Evolutionary conservation across 2,888 invertebrate genomes (phyloP).

Genomic region (Mythimna albipuncta): DNA sequence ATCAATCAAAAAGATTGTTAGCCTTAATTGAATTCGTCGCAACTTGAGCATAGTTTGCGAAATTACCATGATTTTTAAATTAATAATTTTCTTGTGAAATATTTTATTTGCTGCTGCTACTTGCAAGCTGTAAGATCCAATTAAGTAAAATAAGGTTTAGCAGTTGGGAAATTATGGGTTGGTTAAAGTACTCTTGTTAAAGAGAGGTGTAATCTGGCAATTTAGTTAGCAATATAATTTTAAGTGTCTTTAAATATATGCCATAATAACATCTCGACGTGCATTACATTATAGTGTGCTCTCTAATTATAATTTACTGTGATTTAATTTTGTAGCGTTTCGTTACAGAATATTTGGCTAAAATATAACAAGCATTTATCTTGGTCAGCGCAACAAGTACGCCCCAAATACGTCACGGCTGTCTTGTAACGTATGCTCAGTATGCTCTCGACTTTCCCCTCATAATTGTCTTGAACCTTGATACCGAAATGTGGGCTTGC

Average conservation of each 20-base stretch:
- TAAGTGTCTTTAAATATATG: neutral
- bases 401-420: constrained; percentile 41
- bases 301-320: neutral
- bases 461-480: constrained; percentile 60
- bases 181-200: neutral
- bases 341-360: neutral
- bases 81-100: neutral
- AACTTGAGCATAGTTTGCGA: constrained; percentile 1
- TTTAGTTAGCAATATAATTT: neutral
- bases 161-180: neutral
- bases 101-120: neutral
- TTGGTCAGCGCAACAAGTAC: constrained; percentile 41
- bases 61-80: constrained; percentile 5
- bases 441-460: constrained; percentile 58
- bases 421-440: constrained; percentile 50
- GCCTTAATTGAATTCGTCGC: neutral
- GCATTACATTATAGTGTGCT: neutral
- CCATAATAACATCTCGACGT: neutral
- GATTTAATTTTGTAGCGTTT: neutral
- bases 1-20: neutral
- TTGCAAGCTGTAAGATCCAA: neutral
- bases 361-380: constrained; percentile 29
- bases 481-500: constrained; percentile 63
- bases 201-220: neutral
- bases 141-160: neutral